Evolutionary conservation across 2,888 invertebrate species (phyloP).

Genomic region (Caenorhabditis sp.): DNA sequence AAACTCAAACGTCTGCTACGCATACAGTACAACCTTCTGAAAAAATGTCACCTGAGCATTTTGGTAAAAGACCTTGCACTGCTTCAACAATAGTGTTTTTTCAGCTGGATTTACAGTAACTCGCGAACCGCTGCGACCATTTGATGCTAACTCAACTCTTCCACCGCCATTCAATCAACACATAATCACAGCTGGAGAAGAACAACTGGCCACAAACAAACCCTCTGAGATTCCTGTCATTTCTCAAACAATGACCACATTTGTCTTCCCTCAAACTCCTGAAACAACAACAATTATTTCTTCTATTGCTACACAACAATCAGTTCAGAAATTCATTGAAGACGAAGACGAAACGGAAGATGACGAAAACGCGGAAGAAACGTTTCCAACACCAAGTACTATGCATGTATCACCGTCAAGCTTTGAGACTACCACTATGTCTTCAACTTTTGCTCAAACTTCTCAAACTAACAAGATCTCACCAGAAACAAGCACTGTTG

Average conservation of each 20-base stretch:
- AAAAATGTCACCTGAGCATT: slow-evolving; percentile 24
- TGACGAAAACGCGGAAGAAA: slow-evolving; percentile 47
- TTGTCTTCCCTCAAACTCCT: slow-evolving; percentile 69
- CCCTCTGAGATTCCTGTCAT: slow-evolving; percentile 19
- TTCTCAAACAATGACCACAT: slow-evolving; percentile 57
- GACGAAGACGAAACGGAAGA: slow-evolving; percentile 43
- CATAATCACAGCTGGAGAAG: slow-evolving; percentile 55
- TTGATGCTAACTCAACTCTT: slow-evolving; percentile 39
- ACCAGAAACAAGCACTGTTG: slow-evolving; percentile 27
- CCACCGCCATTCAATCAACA: slow-evolving; percentile 58
- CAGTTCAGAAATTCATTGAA: slow-evolving; percentile 39
- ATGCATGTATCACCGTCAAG: slow-evolving; percentile 34
- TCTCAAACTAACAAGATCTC: background rate
- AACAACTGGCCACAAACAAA: slow-evolving; percentile 36
- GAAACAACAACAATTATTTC: slow-evolving; percentile 44
- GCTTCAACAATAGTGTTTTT: too few relatives aligned
- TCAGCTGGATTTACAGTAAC: slow-evolving; percentile 62
- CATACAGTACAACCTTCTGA: slow-evolving; percentile 37
- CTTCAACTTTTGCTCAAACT: slow-evolving; percentile 3
- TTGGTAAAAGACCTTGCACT: slow-evolving; percentile 35
- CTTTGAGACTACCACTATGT: slow-evolving; percentile 12
- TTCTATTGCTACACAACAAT: slow-evolving; percentile 4
- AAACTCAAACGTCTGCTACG: slow-evolving; percentile 44
- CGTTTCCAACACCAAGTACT: slow-evolving; percentile 64
- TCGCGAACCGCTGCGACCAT: slow-evolving; percentile 57